Conservation (phyloP, 1,140 invertebrate species). For the Hermetia illucens region DNA sequence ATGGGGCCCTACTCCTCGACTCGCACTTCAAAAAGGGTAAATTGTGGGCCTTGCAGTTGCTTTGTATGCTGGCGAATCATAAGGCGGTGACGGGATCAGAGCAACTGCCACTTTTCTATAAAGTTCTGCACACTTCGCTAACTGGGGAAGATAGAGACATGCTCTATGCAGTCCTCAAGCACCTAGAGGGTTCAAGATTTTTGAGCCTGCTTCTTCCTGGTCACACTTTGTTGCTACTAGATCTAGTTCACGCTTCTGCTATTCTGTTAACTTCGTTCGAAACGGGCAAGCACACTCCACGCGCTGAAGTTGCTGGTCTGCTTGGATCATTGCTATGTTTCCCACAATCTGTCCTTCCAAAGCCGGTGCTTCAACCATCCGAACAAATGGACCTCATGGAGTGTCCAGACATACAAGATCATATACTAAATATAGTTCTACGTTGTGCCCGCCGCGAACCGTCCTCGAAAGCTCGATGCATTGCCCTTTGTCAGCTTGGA, state of each 20-base stretch:
- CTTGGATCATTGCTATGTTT: constrained; percentile 75
- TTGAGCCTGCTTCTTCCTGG: constrained; percentile 80
- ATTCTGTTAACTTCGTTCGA: constrained; percentile 71
- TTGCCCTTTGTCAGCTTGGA: constrained; percentile 76
- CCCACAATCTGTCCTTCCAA: constrained; percentile 56
- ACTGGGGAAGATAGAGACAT: constrained; percentile 44
- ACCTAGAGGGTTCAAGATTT: constrained; percentile 62
- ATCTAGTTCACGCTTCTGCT: constrained; percentile 83
- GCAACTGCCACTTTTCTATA: constrained; percentile 79
- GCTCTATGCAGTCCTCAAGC: constrained; percentile 41
- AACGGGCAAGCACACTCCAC: constrained; percentile 53
- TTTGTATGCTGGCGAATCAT: constrained; percentile 57
- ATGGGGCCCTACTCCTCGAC: constrained; percentile 54
- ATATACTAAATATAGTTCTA: constrained; percentile 74
- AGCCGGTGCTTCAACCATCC: constrained; percentile 72
- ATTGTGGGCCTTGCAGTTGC: constrained; percentile 59
- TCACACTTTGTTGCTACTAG: constrained; percentile 70
- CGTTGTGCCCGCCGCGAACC: constrained; percentile 77
- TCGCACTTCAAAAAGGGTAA: constrained; percentile 54
- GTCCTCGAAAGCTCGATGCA: constrained; percentile 73
- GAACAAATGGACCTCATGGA: constrained; percentile 40
- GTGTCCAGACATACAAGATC: constrained; percentile 51
- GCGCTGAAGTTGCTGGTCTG: constrained; percentile 83
- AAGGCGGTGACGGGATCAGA: constrained; percentile 32
- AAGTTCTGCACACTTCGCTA: constrained; percentile 63